phyloP scores from a whole-genome alignment of 2,888 invertebrate genomes.

The Megamerina dolium region DNA sequence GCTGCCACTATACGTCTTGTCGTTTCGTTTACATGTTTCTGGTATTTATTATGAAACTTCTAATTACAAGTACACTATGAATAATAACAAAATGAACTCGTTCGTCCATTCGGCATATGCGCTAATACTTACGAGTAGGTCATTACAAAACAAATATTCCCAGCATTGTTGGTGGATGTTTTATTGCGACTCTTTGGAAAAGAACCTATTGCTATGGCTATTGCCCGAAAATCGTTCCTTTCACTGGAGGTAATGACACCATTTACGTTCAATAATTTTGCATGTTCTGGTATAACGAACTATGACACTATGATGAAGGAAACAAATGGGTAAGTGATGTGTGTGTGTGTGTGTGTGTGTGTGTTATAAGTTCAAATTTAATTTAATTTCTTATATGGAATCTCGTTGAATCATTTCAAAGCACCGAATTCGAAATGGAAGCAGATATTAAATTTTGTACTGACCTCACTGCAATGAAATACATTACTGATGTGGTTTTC shows the following conservation, averaged over 20 bases:
- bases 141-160: slow-evolving; percentile 32
- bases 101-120: background rate
- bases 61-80: background rate
- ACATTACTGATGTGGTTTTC: background rate
- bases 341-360: background rate
- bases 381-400: background rate
- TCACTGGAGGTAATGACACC: slow-evolving; percentile 32
- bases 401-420: slow-evolving; percentile 11
- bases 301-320: slow-evolving; percentile 9
- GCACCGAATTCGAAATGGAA: slow-evolving; percentile 29
- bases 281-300: slow-evolving; percentile 27
- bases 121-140: slow-evolving; percentile 10
- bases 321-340: slow-evolving; percentile 24
- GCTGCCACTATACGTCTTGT: slow-evolving; percentile 26
- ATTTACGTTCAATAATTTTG: slow-evolving; percentile 32
- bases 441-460: slow-evolving; percentile 6
- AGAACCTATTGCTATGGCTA: slow-evolving; percentile 27
- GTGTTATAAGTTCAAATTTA: background rate
- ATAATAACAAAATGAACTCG: background rate
- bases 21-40: slow-evolving; percentile 25
- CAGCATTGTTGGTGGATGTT: slow-evolving; percentile 28
- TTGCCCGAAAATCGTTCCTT: slow-evolving; percentile 25
- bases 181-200: slow-evolving; percentile 24
- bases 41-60: slow-evolving; percentile 4
- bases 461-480: background rate